Evolutionary conservation across 1,140 invertebrate genomes (phyloP).

Genomic region (Sipha flava): DNA sequence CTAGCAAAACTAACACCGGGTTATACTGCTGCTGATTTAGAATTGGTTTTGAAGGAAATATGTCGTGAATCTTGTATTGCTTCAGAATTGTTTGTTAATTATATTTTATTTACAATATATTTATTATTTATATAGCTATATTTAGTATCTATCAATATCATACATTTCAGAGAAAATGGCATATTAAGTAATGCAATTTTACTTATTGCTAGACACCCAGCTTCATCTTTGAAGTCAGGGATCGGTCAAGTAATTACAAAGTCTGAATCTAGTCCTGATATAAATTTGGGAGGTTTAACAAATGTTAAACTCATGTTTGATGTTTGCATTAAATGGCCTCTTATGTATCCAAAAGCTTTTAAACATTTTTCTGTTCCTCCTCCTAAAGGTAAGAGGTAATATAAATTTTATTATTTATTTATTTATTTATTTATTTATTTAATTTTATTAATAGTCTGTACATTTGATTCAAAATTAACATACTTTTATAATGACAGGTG

Average conservation of each 20-base stretch:
- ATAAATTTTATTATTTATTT: neutral
- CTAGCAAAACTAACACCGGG: constrained; percentile 46
- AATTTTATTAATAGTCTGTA: too few relatives aligned
- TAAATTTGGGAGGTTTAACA: constrained; percentile 57
- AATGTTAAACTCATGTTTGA: constrained; percentile 54
- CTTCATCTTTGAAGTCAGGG: constrained; percentile 50
- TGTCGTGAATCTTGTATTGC: constrained; percentile 34
- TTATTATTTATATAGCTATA: neutral
- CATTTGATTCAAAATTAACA: too few relatives aligned
- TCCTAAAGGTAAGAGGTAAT: constrained; percentile 47
- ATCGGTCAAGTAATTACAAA: constrained; percentile 46
- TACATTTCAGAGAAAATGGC: constrained; percentile 1
- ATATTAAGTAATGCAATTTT: neutral
- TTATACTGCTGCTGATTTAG: constrained; percentile 48
- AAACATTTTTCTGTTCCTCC: constrained; percentile 50
- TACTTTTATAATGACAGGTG: constrained; percentile 44
- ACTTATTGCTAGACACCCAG: constrained; percentile 38
- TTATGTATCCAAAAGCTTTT: constrained; percentile 55
- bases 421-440: neutral
- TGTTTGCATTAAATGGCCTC: constrained; percentile 56
- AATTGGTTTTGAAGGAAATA: constrained; percentile 44
- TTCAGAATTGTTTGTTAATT: constrained; percentile 9
- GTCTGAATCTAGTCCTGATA: constrained; percentile 43
- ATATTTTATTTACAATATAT: neutral
- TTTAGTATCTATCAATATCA: too few relatives aligned